These are phyloP conservation scores for Trididemnum miniatum DNA, from an alignment of 23 tunicate species.

Conservation along the genomic window DNA sequence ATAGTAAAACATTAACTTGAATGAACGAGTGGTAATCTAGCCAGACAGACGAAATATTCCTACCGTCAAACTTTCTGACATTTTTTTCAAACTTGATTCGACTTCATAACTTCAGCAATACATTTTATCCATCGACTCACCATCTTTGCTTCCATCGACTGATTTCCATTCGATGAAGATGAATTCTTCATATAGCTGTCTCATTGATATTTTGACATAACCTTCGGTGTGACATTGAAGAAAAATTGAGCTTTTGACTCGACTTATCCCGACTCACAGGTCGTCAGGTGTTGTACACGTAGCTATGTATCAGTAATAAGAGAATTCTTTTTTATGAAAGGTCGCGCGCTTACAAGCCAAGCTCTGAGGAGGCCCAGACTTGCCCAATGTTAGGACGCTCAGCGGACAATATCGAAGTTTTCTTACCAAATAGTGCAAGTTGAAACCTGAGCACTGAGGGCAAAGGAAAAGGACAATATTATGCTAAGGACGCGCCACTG, in stretches of 20 bases:
- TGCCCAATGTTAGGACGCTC: constrained; percentile 56
- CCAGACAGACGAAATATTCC: no score
- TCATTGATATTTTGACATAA: no score
- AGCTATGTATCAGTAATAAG: constrained; percentile 6
- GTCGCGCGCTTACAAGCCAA: constrained; percentile 22
- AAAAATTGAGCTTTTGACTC: constrained; percentile 11
- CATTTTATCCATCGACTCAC: no score
- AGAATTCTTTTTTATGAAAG: constrained; percentile 12
- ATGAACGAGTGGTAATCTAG: no score
- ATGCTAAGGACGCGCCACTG: constrained; percentile 26
- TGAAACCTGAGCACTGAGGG: constrained; percentile 42
- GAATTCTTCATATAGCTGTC: no score
- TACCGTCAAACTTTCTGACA: no score
- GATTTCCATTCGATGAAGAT: no score
- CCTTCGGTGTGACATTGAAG: constrained; percentile 55
- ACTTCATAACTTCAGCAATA: background rate
- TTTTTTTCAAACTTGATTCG: background rate
- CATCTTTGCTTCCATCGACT: no score
- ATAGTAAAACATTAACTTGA: no score
- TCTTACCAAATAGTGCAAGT: constrained; percentile 60
- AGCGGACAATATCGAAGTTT: constrained; percentile 51
- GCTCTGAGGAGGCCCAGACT: constrained; percentile 28
- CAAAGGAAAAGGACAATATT: background rate
- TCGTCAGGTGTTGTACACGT: background rate
- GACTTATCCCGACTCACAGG: constrained; percentile 21